Base-by-base conservation (phyloP, 1,140 invertebrate species). In the Calliopsis andreniformis region DNA sequence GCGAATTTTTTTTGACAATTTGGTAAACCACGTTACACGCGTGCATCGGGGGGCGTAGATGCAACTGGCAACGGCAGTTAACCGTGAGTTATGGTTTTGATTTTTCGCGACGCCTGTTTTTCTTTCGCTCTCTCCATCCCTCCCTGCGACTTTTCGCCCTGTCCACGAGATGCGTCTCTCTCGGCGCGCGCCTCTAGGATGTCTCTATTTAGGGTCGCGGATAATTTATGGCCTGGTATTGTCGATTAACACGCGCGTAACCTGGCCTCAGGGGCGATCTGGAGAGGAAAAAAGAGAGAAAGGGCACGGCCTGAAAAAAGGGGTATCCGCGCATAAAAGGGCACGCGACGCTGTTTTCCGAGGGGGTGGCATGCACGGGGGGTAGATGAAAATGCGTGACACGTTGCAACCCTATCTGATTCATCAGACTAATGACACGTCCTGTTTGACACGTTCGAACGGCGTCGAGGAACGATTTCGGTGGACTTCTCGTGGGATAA, bases 211-310 rank as follows among this genome's bases (percentile, higher is more conserved):
- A 91, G 90, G 90, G 89, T 85, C 82, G 76, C 64, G 64, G 87
- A 91, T 92, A 92, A 92, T 92, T 92, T 92, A 92, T 92, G 88
- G 88, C 87, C 87, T 59, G 58, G 85, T 75, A 91, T 92, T 92
- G 91, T 91, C 89, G 88, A 92, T 91, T 92, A 92, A 88, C 90
- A 87, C 89, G 89, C 88, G 87, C 87, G 72, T 88, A 88, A 91
- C 76, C 81, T 61, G 64, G 79, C 61, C 75, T 76, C 79, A 72
- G 80, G 78, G 77, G 43, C 25, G 76, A 35, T 6, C 47, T 6
- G n/a, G 43, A 42, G 23, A 49, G n/a, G 45, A n/a, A 42, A 25
- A n/a, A 68, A 49, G 56, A 71, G 73, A 79, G 49, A 62, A 77
- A 76, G 64, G 76, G 79, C 64, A 83, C 70, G 8, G 59, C 18